A percentile compares a stretch with the other conserved stretches of the same genome.
These are phyloP conservation scores for Rhineura floridana DNA, from an alignment of 2,113 vertebrate species.

Conservation along the genomic window DNA sequence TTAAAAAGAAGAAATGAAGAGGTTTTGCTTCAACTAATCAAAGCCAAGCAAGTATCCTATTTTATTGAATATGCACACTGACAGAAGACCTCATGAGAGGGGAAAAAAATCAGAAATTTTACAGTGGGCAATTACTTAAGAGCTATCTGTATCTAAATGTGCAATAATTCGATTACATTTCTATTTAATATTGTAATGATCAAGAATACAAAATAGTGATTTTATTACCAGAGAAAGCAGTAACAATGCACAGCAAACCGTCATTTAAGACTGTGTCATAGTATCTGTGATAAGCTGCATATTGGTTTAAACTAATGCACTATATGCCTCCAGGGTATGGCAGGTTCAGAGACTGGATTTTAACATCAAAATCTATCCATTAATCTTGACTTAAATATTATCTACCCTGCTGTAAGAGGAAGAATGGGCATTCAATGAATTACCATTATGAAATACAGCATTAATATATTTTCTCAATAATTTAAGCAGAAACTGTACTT, in stretches of 20 bases:
- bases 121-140: slow-evolving; percentile 82
- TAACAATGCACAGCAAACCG: slow-evolving; percentile 81
- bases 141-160: slow-evolving; percentile 88
- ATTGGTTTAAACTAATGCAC: slow-evolving; percentile 86
- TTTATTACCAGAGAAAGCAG: slow-evolving; percentile 87
- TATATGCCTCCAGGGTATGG: slow-evolving; percentile 81
- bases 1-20: not conserved
- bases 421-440: slow-evolving; percentile 83
- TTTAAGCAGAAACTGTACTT: slow-evolving; percentile 59
- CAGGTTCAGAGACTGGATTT: slow-evolving; percentile 81
- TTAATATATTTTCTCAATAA: slow-evolving; percentile 66
- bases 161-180: slow-evolving; percentile 92
- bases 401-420: slow-evolving; percentile 79
- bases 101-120: slow-evolving; percentile 76
- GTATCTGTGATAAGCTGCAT: slow-evolving; percentile 80
- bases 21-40: slow-evolving; percentile 15
- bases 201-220: slow-evolving; percentile 89
- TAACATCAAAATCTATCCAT: slow-evolving; percentile 86
- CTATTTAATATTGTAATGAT: slow-evolving; percentile 95
- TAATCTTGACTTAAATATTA: slow-evolving; percentile 93
- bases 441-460: slow-evolving; percentile 78
- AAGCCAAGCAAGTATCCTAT: slow-evolving; percentile 47
- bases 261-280: slow-evolving; percentile 83
- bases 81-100: slow-evolving; percentile 60
- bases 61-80: slow-evolving; percentile 59